Conservation (phyloP, 1,140 invertebrate genomes). For the Drosophila murphyi region DNA sequence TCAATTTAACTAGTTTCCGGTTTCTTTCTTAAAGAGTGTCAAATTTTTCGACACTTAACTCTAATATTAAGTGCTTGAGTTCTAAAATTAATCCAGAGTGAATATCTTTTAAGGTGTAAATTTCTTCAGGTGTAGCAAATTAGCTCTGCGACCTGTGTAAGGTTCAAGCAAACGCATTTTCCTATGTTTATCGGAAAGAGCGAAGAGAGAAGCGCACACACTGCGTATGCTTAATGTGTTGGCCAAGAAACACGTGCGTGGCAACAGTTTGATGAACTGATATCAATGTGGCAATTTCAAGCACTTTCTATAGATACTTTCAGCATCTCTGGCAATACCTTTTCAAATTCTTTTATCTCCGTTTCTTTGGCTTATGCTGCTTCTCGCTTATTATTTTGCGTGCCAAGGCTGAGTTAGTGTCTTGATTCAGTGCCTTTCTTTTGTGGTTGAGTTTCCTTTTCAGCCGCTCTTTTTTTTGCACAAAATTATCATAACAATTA, state of each 20-base stretch:
- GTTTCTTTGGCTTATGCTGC: constrained; percentile 2
- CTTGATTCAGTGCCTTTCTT: constrained; percentile 45
- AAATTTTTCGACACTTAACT: too few relatives aligned
- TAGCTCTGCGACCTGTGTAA: constrained; percentile 47
- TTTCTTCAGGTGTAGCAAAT: neutral
- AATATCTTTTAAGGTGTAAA: too few relatives aligned
- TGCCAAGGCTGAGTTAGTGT: constrained; percentile 39
- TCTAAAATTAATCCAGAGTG: too few relatives aligned
- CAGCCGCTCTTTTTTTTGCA: constrained; percentile 4
- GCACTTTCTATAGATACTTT: constrained; percentile 60
- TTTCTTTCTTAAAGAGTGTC: too few relatives aligned
- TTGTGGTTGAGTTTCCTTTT: constrained; percentile 48
- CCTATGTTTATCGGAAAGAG: constrained; percentile 13
- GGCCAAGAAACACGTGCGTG: constrained; percentile 10
- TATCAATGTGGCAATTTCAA: constrained; percentile 16
- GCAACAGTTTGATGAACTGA: constrained; percentile 53
- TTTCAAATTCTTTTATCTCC: constrained; percentile 2
- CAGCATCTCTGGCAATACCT: constrained; percentile 31
- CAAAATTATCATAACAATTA: constrained; percentile 78
- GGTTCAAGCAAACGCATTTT: constrained; percentile 24
- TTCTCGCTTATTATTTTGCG: constrained; percentile 12
- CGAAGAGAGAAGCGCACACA: constrained; percentile 5
- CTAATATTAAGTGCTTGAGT: too few relatives aligned
- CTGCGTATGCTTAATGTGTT: constrained; percentile 50
- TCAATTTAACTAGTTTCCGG: too few relatives aligned